Conservation (phyloP, 2,113 vertebrate species). For the Hemiscyllium ocellatum region DNA sequence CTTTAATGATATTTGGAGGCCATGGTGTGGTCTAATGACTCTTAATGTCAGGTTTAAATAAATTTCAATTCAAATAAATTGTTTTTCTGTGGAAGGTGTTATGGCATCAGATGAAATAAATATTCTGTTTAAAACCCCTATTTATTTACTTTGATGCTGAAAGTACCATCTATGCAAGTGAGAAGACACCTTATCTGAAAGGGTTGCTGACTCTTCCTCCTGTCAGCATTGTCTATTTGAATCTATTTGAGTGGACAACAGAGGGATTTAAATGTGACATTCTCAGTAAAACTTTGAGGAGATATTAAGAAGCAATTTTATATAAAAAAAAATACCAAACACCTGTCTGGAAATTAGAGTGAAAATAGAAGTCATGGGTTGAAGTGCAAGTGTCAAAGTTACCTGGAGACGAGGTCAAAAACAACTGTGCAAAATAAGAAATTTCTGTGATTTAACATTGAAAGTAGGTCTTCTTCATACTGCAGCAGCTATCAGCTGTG, state of each 20-base stretch:
- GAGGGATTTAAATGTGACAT: background rate
- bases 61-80: background rate
- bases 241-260: background rate
- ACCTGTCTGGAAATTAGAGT: background rate
- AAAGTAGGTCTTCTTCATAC: background rate
- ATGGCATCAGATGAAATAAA: background rate
- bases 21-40: background rate
- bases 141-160: background rate
- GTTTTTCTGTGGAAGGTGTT: too few relatives aligned
- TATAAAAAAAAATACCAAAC: background rate
- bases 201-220: background rate
- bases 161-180: background rate
- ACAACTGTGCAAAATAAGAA: background rate
- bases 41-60: background rate
- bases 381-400: background rate
- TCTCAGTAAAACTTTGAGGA: background rate
- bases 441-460: background rate
- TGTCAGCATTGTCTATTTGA: background rate
- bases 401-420: background rate
- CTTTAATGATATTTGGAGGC: background rate
- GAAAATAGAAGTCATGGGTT: too few relatives aligned
- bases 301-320: background rate
- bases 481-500: background rate
- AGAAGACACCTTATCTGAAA: background rate
- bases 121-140: background rate